These are phyloP conservation scores for Rotaria magnacalcarata DNA, from an alignment of 2,888 invertebrate genomes.

Conservation along the genomic window DNA sequence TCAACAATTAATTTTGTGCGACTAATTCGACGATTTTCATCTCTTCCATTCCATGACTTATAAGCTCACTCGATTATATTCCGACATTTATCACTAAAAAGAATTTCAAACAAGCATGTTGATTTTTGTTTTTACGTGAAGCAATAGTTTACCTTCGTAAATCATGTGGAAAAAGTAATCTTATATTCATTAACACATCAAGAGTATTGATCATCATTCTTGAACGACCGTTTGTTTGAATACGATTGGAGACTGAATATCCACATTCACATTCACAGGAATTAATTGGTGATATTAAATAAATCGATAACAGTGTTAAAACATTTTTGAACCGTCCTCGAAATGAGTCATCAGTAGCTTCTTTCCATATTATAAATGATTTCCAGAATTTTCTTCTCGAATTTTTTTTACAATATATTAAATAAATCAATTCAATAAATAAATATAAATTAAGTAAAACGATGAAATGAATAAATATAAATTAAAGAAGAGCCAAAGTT, in stretches of 20 bases:
- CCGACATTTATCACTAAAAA: not conserved
- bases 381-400: not conserved
- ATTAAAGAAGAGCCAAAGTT: too few relatives aligned
- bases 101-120: not conserved
- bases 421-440: too few relatives aligned
- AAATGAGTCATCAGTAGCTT: not conserved
- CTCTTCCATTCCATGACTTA: not conserved
- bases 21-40: not conserved
- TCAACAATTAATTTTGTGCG: not conserved
- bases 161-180: not conserved
- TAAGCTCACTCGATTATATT: not conserved
- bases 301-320: not conserved
- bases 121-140: not conserved
- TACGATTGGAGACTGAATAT: not conserved
- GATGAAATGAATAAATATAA: too few relatives aligned
- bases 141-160: not conserved
- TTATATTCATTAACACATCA: not conserved
- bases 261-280: not conserved
- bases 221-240: not conserved
- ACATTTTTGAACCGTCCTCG: not conserved
- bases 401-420: too few relatives aligned
- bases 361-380: not conserved
- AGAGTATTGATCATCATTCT: not conserved
- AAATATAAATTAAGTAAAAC: too few relatives aligned
- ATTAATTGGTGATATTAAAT: not conserved